Percentiles rank a stretch among this genome's conserved stretches.
These are phyloP conservation scores for Maniola jurtina DNA, from an alignment of 1,140 invertebrate genomes.

Conservation along the genomic window DNA sequence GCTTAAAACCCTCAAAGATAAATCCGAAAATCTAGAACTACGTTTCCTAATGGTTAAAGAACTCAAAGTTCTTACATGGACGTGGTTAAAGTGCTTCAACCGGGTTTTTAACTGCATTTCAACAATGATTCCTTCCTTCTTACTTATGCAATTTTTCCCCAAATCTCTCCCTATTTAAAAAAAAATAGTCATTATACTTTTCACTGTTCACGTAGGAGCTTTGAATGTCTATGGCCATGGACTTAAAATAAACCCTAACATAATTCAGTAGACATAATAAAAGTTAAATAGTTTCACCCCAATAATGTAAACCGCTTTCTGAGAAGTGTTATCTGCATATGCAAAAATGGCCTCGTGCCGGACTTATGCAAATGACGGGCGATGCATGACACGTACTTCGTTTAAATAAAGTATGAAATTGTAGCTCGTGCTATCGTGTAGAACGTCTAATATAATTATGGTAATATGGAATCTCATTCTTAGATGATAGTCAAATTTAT, in stretches of 20 bases:
- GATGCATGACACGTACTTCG: conserved; percentile 52
- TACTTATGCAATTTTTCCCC: no score
- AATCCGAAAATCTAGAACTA: not conserved
- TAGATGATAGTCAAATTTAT: conserved; percentile 45
- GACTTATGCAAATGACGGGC: conserved; percentile 68
- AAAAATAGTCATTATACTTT: no score
- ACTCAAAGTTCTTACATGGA: no score
- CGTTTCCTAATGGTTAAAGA: no score
- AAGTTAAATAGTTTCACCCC: conserved; percentile 25
- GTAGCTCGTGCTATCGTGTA: conserved; percentile 54
- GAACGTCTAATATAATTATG: conserved; percentile 49
- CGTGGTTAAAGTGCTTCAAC: no score
- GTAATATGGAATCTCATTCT: conserved; percentile 41
- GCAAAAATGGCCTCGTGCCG: conserved; percentile 74
- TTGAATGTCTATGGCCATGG: no score
- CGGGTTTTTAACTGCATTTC: no score
- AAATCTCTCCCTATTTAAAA: no score
- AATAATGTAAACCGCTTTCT: conserved; percentile 47
- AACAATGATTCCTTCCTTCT: no score
- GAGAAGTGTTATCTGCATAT: conserved; percentile 71
- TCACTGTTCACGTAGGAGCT: no score
- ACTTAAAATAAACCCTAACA: not conserved
- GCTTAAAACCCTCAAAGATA: no score
- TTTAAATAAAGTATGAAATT: conserved; percentile 46
- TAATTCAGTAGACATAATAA: conserved; percentile 13